Evolutionary conservation across 2,888 invertebrate species (phyloP), one percentile per base, ranked within the genome.

Genomic region (Limnephilus lunatus): DNA sequence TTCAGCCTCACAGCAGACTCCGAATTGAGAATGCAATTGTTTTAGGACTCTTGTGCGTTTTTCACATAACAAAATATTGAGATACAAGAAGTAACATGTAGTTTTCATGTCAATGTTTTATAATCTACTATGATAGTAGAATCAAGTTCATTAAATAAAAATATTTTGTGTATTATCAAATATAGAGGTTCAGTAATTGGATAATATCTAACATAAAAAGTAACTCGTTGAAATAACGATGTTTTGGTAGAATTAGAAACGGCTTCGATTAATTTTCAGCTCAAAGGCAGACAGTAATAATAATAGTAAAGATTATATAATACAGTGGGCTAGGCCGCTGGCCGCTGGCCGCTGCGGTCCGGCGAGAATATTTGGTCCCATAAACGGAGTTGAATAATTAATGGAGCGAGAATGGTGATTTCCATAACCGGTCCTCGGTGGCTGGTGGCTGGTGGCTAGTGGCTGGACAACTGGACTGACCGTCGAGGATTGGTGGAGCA

Each of bases 321-420:
- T 32, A 82, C 32, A 15, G 32, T 82, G 32, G 30, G 82, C 4
- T 82, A 82, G 30, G 82, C 31, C 31, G 80, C 89, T 11, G 30
- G 82, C 31, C 31, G 80, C 89, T 11, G 11, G 89, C 68, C n/a
- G 89, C 81, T 89, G 89, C 15, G 81, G 89, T 89, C 81, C 88
- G 31, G 35, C 88, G 32, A 68, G 88, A 80, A 32, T 35, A 81
- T 89, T 89, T 89, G 89, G 81, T 81, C 89, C 89, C 89, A 89
- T 89, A 89, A 89, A 81, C 89, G 81, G 81, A 81, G 81, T 30
- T 31, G 89, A 39, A 89, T 81, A 89, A 89, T 89, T 89, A 89
- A 89, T 89, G 89, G 89, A 81, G 81, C 89, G 89, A 81, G 89
- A 89, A 39, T 89, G 89, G 44, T 9, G 35, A 89, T 89, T 81